phyloP scores from a whole-genome alignment of 2,888 invertebrate genomes.

The Ormyrus rosae region DNA sequence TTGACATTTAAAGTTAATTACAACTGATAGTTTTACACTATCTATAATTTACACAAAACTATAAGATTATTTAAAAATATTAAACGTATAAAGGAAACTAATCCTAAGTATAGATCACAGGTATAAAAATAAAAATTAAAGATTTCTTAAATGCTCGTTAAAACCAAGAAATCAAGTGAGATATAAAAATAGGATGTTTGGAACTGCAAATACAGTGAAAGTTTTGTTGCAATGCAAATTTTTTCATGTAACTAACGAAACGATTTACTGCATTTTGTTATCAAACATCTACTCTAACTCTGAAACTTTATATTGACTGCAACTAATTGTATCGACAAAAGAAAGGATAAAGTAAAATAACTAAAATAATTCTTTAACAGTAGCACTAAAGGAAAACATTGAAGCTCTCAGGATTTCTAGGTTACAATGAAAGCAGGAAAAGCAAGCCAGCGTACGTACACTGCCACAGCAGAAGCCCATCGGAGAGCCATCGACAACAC shows the following conservation, averaged over 20 bases:
- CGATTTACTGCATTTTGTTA: neutral
- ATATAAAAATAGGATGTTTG: conserved; percentile 17
- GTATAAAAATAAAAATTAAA: neutral
- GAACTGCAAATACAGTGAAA: conserved; percentile 31
- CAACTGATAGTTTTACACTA: too few relatives aligned
- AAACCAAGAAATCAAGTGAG: neutral
- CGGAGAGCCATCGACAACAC: too few relatives aligned
- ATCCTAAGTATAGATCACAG: too few relatives aligned
- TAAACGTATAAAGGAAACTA: neutral
- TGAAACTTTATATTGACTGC: neutral
- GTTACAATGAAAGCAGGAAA: too few relatives aligned
- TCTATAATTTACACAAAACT: too few relatives aligned
- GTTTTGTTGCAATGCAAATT: conserved; percentile 26
- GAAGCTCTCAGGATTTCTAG: neutral
- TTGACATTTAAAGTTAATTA: too few relatives aligned
- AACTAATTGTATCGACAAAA: too few relatives aligned
- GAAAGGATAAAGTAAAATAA: neutral
- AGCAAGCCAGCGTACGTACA: too few relatives aligned
- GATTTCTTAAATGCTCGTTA: conserved; percentile 6
- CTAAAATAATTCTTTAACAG: neutral
- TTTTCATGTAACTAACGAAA: conserved; percentile 18
- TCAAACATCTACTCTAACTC: conserved; percentile 8
- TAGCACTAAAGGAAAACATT: neutral
- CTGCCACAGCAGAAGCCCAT: too few relatives aligned
- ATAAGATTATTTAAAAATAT: neutral